Conservation (phyloP, 1,140 invertebrate genomes). For the Wasmannia auropunctata region DNA sequence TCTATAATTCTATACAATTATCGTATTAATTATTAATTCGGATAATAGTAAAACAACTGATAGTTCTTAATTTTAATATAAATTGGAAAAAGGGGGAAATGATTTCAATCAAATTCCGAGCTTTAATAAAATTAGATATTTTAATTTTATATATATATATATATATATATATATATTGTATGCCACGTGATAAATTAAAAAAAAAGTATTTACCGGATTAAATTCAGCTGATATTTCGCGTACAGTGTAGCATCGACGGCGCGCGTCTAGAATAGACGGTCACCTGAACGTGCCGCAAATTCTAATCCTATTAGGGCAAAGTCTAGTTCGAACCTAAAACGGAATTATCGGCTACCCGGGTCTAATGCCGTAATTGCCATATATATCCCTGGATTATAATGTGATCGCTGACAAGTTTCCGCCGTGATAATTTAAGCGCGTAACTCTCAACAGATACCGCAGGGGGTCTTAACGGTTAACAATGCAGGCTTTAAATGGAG, state of each 20-base stretch:
- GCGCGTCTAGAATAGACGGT: conserved; percentile 68
- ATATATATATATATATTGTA: background rate
- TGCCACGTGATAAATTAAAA: background rate
- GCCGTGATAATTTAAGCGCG: conserved; percentile 2
- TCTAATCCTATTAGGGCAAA: conserved; percentile 54
- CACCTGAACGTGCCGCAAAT: conserved; percentile 51
- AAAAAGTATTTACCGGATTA: background rate
- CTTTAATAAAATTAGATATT: background rate
- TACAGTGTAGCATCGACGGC: conserved; percentile 7
- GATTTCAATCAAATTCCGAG: background rate
- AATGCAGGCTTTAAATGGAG: background rate
- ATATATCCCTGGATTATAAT: conserved; percentile 39
- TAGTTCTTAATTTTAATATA: background rate
- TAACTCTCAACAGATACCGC: conserved; percentile 15
- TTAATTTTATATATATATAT: too few species aligned
- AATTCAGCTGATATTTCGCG: background rate
- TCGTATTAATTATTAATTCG: background rate
- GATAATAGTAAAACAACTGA: background rate
- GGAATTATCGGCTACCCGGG: conserved; percentile 45
- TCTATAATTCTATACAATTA: background rate
- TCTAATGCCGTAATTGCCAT: conserved; percentile 42
- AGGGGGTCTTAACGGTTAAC: background rate
- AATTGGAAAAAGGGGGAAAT: background rate
- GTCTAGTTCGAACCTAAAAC: conserved; percentile 53
- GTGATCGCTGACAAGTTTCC: conserved; percentile 28